Base-by-base conservation (phyloP, 2,797 vertebrate genomes). In the Poeciliopsis turneri region DNA sequence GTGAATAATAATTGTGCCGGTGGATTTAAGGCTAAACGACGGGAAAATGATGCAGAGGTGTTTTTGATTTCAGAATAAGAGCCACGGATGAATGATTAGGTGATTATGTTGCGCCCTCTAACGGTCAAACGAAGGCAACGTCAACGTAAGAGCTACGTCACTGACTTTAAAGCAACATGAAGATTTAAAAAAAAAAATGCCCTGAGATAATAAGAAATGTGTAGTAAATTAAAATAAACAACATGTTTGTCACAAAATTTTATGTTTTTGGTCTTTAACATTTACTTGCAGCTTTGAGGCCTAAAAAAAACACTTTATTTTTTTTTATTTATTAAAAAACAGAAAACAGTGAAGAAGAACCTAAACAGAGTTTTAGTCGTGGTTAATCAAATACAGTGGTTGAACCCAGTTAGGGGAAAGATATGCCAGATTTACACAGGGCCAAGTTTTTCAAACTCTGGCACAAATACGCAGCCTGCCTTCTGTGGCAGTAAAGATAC, bases 101-200 rank as follows among this genome's bases (percentile, higher is more conserved):
- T 41, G 13, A 82, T 84, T 59, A 55, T 81, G 78, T 53, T 76
- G 82, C 87, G 16, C 92, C 93, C 87, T 91, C 94, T 94, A 91
- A 91, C 87, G 94, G 91, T 76, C 46, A 6, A 3, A 74, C 53
- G 23, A 9, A 49, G 55, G 20, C 25, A 25, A 49, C 57, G 59
- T 82, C 53, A 47, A 69, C 75, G 30, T 51, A 49, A 12, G 18
- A 66, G 23, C 20, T 64, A 66, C 33, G 36, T 68, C 36, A 12
- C 39, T 25, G 64, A 25, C 39, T 25, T 5, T 25, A 5, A 66
- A 68, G 33, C 30, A 61, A 64, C 61, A 33, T 61, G 15, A 30
- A 33, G 13, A 33, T 33, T 12, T 10, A 9, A n/a, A n/a, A n/a
- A n/a, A 64, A 33, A 61, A 23, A 39, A 39, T 11, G 20, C 25